A percentile compares a stretch with the other conserved stretches of the same genome.
Evolutionary conservation across 2,113 vertebrate species (phyloP).

Genomic region (Psittacula cyanocephala): DNA sequence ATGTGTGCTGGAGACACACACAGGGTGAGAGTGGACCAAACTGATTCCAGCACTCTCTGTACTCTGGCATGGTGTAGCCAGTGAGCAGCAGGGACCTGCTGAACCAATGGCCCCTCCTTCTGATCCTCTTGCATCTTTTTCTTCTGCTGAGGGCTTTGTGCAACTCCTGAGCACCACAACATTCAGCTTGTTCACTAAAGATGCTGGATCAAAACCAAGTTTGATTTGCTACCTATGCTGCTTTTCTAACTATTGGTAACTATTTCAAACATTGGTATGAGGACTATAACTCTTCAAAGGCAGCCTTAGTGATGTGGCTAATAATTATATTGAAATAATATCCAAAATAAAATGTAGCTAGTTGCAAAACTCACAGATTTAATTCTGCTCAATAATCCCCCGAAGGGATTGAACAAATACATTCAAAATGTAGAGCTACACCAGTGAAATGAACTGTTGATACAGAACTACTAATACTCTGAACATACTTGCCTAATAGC

Average conservation of each 20-base stretch:
- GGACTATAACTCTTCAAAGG: not conserved
- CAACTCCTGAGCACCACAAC: not conserved
- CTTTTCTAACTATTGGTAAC: not conserved
- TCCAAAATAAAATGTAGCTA: not conserved
- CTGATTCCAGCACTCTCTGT: fast-evolving
- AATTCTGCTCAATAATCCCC: not conserved
- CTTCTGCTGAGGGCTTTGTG: not conserved
- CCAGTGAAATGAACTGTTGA: not conserved
- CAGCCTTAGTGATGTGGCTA: not conserved
- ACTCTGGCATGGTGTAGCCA: not conserved
- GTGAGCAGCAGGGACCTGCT: not conserved
- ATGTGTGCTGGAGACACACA: not conserved
- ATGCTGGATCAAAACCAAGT: not conserved
- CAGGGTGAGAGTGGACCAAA: not conserved
- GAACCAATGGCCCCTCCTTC: not conserved
- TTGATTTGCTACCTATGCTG: not conserved
- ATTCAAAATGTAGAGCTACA: not conserved
- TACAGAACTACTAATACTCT: not conserved
- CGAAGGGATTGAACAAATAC: not conserved
- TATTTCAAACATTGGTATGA: not conserved
- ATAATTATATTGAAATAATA: not conserved
- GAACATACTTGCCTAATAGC: not conserved
- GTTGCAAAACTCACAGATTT: not conserved
- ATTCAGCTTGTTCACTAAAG: not conserved
- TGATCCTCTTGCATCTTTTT: not conserved